A percentile compares a stretch with the other conserved stretches of the same genome.
Evolutionary conservation across 2,113 vertebrate species (phyloP).

Genomic region (Clarias macrocephalus): DNA sequence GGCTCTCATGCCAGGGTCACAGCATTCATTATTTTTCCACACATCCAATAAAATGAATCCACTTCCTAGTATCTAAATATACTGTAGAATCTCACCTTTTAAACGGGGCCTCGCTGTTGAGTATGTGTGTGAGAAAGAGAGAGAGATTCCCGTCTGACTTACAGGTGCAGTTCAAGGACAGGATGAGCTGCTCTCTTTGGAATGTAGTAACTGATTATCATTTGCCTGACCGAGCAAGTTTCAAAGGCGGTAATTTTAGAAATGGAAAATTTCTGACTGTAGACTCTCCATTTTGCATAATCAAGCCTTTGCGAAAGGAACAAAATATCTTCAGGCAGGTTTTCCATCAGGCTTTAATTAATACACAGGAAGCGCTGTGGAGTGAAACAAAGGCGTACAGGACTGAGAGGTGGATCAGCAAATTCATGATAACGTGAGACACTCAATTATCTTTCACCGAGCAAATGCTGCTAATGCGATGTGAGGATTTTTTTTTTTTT

Average conservation of each 20-base stretch:
- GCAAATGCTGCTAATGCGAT: not conserved
- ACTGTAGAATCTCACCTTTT: not conserved
- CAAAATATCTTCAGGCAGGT: slow-evolving; percentile 12
- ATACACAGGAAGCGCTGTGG: not conserved
- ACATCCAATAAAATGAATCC: not conserved
- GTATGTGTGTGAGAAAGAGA: too few species aligned
- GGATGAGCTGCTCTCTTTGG: not conserved
- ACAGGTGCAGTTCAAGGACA: not conserved
- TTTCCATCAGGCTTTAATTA: slow-evolving; percentile 13
- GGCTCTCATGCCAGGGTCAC: not conserved
- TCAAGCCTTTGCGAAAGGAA: slow-evolving; percentile 4
- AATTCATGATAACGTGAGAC: not conserved
- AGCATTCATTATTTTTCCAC: not conserved
- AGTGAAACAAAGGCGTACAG: not conserved
- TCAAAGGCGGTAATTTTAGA: not conserved
- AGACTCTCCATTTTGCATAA: not conserved
- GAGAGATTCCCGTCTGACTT: not conserved
- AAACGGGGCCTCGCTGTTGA: not conserved
- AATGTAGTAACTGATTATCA: not conserved
- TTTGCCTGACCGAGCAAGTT: not conserved
- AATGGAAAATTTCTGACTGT: not conserved
- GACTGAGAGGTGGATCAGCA: not conserved
- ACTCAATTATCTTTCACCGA: not conserved
- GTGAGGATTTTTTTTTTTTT: not conserved
- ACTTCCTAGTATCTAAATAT: not conserved